Percentiles rank a stretch among this genome's conserved stretches.
Conservation (phyloP, 1,140 invertebrate genomes). For the Apis cerana region DNA sequence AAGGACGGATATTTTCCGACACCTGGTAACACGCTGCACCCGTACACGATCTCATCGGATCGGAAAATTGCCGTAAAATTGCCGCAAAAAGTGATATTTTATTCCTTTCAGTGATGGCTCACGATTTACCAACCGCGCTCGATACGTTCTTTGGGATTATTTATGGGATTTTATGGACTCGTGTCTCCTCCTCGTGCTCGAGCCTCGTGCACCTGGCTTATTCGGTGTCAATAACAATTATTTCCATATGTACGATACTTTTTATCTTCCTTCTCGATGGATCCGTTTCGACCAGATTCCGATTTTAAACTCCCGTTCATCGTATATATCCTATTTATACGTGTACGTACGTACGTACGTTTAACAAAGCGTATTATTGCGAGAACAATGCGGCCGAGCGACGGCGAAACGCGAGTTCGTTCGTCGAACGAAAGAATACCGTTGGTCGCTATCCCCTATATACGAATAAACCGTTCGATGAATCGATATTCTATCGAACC, state of each 20-base stretch:
- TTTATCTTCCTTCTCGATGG: not conserved
- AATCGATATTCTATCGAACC: not conserved
- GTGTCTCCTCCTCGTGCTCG: constrained; percentile 29
- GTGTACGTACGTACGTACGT: too few species aligned
- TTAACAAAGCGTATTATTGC: constrained; percentile 4
- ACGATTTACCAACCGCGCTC: constrained; percentile 47
- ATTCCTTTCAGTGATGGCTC: constrained; percentile 71
- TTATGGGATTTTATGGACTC: constrained; percentile 76
- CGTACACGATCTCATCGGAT: constrained; percentile 62
- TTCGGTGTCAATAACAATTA: constrained; percentile 7
- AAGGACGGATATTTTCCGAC: constrained; percentile 28
- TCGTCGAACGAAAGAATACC: not conserved
- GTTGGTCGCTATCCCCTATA: not conserved
- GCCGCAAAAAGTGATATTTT: constrained; percentile 78
- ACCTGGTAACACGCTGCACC: constrained; percentile 51
- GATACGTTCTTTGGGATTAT: constrained; percentile 61
- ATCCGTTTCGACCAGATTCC: not conserved
- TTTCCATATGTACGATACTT: not conserved
- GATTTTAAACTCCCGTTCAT: not conserved
- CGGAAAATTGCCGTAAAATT: constrained; percentile 82
- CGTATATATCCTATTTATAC: too few species aligned
- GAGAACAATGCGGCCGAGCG: not conserved
- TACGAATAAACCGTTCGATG: not conserved
- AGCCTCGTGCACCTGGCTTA: constrained; percentile 36
- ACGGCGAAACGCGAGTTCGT: not conserved